Base-by-base conservation (phyloP, 2,797 vertebrate genomes). In the Carapus acus region DNA sequence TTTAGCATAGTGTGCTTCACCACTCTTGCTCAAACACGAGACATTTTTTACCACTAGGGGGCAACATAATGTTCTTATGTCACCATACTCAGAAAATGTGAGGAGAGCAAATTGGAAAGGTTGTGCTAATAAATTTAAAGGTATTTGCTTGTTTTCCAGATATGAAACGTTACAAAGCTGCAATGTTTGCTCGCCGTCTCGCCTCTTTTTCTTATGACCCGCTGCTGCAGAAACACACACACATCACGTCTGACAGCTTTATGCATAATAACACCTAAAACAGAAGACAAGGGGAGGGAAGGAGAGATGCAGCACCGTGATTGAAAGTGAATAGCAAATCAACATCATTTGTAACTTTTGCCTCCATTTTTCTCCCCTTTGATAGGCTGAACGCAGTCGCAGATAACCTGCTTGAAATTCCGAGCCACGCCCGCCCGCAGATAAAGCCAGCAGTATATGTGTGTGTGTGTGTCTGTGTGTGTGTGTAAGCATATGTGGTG, bases 21-120 rank as follows among this genome's bases (percentile, higher is more conserved):
- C 40, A 44, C 49, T 41, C 39, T 18, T 13, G 12, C 18, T 23
- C 6, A 22, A 27, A 7, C 11, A 29, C 27, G 11, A 6, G 27
- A 11, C 17, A 13, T 43, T 20, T 65, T 9, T 54, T 5, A 65
- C 58, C 85, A 86, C 78, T 73, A 86, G 85, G 80, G 84, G 83
- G 83, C 83, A 88, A 82, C 72, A 46, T 62, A 38, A 72, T 82
- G 73, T 81, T 83, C 54, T 52, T 54, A 4, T 52, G 62, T 36
- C 22, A 6, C 16, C 62, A 38, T 20, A 6, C n/a, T n/a, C n/a
- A 9, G n/a, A 1, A n/a, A 48, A 33, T 44, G 39, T 45, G 9
- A 43, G 52, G 20, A 47, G 36, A 42, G 19, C 41, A 37, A 43
- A 41, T n/a, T 52, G 14, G 44, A 39, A 39, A 38, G 16, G 52